Percentiles rank a stretch among this genome's conserved stretches.
These are phyloP conservation scores for Micrasema minimum DNA, from an alignment of 1,140 invertebrate species.

Conservation along the genomic window DNA sequence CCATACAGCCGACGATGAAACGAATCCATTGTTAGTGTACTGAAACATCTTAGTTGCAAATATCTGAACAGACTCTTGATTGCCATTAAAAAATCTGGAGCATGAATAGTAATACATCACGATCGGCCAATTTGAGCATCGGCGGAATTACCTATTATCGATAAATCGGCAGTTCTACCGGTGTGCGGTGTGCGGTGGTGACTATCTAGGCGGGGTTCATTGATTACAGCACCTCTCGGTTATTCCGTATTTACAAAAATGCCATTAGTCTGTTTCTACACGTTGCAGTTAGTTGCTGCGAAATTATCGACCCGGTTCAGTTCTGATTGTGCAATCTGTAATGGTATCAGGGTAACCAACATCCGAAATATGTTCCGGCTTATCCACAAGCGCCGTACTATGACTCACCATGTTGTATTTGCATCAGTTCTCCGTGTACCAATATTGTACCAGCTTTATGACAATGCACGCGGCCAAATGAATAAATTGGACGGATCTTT, in stretches of 20 bases:
- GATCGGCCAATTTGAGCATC: slow-evolving; percentile 35
- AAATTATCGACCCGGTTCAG: slow-evolving; percentile 43
- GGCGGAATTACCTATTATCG: slow-evolving; percentile 15
- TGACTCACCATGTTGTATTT: background rate
- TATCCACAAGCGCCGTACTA: slow-evolving; percentile 19
- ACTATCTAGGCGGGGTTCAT: slow-evolving; percentile 27
- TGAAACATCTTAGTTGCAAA: slow-evolving; percentile 19
- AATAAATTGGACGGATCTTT: slow-evolving; percentile 16
- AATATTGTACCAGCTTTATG: slow-evolving; percentile 23
- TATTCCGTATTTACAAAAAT: slow-evolving; percentile 44
- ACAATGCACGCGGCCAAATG: slow-evolving; percentile 10
- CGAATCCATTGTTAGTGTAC: slow-evolving; percentile 6
- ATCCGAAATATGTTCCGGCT: slow-evolving; percentile 36
- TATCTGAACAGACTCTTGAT: slow-evolving; percentile 19
- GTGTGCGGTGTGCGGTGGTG: slow-evolving; percentile 3
- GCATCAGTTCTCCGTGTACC: background rate
- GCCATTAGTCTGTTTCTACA: slow-evolving; percentile 43
- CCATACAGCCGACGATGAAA: background rate
- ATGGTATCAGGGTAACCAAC: slow-evolving; percentile 29
- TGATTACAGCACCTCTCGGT: slow-evolving; percentile 41
- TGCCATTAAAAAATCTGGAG: slow-evolving; percentile 34
- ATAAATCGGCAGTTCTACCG: background rate
- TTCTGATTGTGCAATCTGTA: slow-evolving; percentile 30
- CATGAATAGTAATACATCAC: slow-evolving; percentile 46
- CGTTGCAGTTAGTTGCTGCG: slow-evolving; percentile 18